Percentiles rank a stretch among this genome's conserved stretches.
These are phyloP conservation scores for Eublepharis macularius DNA, from an alignment of 2,113 vertebrate genomes.

Conservation along the genomic window DNA sequence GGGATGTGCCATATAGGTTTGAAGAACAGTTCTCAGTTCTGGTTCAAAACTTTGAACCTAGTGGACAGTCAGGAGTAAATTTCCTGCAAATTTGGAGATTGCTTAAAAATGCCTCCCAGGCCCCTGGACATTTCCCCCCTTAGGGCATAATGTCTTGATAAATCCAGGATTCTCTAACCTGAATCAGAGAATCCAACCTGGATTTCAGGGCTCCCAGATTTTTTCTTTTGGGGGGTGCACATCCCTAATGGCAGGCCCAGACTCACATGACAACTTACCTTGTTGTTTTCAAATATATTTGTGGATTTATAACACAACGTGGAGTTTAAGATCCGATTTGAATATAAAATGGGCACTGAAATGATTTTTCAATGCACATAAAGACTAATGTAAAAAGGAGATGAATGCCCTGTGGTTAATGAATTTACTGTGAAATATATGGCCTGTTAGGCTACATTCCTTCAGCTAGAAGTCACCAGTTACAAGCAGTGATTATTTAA, in stretches of 20 bases:
- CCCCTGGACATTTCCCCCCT: no score
- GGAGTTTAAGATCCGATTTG: slow-evolving; percentile 55
- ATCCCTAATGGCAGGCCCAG: neutral
- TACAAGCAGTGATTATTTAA: slow-evolving; percentile 16
- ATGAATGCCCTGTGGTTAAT: slow-evolving; percentile 50
- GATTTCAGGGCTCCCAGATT: no score
- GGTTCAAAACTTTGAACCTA: no score
- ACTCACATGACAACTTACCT: neutral
- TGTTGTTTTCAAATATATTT: neutral
- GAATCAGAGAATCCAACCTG: no score
- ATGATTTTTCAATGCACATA: slow-evolving; percentile 31
- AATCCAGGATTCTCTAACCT: no score
- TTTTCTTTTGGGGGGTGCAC: neutral
- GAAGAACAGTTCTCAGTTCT: no score
- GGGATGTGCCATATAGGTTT: no score
- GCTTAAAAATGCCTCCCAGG: no score
- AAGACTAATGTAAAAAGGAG: slow-evolving; percentile 40
- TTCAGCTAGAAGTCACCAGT: slow-evolving; percentile 44
- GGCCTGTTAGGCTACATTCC: slow-evolving; percentile 27
- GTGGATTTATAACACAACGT: no score
- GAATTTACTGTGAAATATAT: slow-evolving; percentile 55
- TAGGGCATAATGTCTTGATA: no score
- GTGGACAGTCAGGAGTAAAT: no score
- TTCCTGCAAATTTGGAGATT: no score
- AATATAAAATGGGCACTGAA: slow-evolving; percentile 69